phyloP scores from a whole-genome alignment of 2,113 vertebrate genomes.

The Garra rufa region DNA sequence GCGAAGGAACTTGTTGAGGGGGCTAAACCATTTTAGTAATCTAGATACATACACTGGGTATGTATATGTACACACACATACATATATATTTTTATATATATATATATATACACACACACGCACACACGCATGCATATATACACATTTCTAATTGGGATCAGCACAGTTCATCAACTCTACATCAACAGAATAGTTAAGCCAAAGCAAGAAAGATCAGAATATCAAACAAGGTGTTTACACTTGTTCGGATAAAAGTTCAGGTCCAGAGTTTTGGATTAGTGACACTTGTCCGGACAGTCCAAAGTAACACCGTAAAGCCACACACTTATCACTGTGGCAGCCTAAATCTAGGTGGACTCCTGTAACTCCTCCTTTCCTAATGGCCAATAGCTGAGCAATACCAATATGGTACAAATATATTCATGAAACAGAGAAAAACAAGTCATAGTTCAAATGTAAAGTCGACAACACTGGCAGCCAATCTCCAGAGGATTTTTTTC shows the following conservation, averaged over 20 bases:
- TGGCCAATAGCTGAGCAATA: constrained; percentile 81
- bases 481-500: not conserved
- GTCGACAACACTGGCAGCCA: constrained; percentile 68
- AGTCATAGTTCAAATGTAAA: constrained; percentile 73
- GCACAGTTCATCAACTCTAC: constrained; percentile 76
- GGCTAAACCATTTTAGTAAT: constrained; percentile 69
- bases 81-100: constrained; percentile 72
- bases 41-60: constrained; percentile 79
- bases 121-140: constrained; percentile 76
- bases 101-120: constrained; percentile 71
- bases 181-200: constrained; percentile 74
- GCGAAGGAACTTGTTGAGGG: constrained; percentile 76
- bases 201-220: constrained; percentile 73
- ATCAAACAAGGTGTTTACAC: constrained; percentile 63
- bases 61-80: constrained; percentile 80
- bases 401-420: constrained; percentile 87
- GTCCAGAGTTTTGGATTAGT: constrained; percentile 55
- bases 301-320: constrained; percentile 73
- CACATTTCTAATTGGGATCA: constrained; percentile 67
- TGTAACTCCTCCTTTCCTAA: constrained; percentile 69
- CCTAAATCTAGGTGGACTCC: constrained; percentile 70
- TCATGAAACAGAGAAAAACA: constrained; percentile 69
- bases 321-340: constrained; percentile 73
- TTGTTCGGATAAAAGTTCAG: constrained; percentile 65
- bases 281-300: constrained; percentile 61